Base-by-base conservation (phyloP, 2,113 vertebrate genomes). In the Myrmophylax atrothorax region DNA sequence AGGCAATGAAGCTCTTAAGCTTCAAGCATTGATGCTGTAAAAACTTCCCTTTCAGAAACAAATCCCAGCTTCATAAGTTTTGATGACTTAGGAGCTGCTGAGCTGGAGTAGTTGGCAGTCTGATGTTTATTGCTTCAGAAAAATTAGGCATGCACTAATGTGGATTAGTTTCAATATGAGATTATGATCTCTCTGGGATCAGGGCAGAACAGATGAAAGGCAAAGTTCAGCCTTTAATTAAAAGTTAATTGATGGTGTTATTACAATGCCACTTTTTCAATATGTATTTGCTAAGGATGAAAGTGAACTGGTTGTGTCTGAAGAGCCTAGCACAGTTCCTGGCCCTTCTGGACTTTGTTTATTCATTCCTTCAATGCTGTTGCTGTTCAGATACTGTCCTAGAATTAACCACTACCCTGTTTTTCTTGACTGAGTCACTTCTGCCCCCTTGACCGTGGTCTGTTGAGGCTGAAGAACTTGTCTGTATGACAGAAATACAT, bases 211-310 rank as follows among this genome's bases (percentile, higher is more conserved):
- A 95, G 83, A 95, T 94, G 93, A 95, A 96, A 96, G 94, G 37
- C 47, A 49, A 37, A 91, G 60, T 92, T 94, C 87, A 94, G 69
- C 77, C 95, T 97, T 90, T 96, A 96, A 96, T 97, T 96, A 96
- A 92, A 95, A 93, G 67, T 80, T 94, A 96, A 90, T 96, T 92
- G 64, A 86, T 78, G 68, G 83, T 95, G 79, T 84, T 94, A 90
- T 44, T 96, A 47, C 53, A 78, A 20, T 94, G 60, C 40, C 35
- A 81, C 86, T 92, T 95, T 88, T 94, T 88, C 89, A 93, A 49
- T 94, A 67, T 66, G 20, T 70, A 72, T 89, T 94, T 90, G 56
- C 56, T 78, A 56, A 91, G 86, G 60, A 91, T 89, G 89, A 94
- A 97, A 92, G 80, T 63, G 49, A 92, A 91, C 80, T 89, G 64